Evolutionary conservation across 2,113 vertebrate species (phyloP), one percentile per base, ranked within the genome.

Genomic region (Platanista minor): DNA sequence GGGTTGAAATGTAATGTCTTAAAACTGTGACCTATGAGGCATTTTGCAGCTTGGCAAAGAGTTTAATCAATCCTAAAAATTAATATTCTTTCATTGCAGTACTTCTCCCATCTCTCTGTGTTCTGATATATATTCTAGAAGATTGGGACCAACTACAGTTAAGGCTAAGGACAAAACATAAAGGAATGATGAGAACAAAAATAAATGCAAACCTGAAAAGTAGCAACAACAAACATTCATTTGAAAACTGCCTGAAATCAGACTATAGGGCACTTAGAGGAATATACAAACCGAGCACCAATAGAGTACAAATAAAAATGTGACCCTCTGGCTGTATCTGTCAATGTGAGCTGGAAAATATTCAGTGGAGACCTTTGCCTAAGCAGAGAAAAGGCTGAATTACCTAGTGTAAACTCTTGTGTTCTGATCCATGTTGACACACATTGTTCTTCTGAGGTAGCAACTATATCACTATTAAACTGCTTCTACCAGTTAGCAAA

Each of bases 101-200:
- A 71, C 74, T 96, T 93, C 57, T 95, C 36, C 66, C 59, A 54
- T 71, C 59, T 82, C 46, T 75, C 82, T 83, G 13, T 59, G 23
- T 29, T 91, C 61, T 86, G 77, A 91, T 54, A 88, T 23, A 93
- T 52, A 39, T 41, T 89, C 69, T 71, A 64, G 36, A 90, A 97
- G 72, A 91, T 2, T 64, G 36, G 31, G 66, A 85, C 82, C 57
- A 69, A 82, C 67, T 84, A 80, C 8, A 64, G 46, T 67, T 67
- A 96, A 77, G 64, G 74, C n/a, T 54, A 72, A 90, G 29, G n/a
- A 74, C 43, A 62, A 94, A 75, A 83, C 57, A 91, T n/a, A 94
- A 94, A 94, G 43, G 54, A 78, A 93, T 43, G 43, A 89, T 41
- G 8, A 91, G 96, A 86, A 94, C 20, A 67, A 88, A 85, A 94